Base-by-base conservation (phyloP, 2,113 vertebrate species). In the Onychostoma macrolepis region DNA sequence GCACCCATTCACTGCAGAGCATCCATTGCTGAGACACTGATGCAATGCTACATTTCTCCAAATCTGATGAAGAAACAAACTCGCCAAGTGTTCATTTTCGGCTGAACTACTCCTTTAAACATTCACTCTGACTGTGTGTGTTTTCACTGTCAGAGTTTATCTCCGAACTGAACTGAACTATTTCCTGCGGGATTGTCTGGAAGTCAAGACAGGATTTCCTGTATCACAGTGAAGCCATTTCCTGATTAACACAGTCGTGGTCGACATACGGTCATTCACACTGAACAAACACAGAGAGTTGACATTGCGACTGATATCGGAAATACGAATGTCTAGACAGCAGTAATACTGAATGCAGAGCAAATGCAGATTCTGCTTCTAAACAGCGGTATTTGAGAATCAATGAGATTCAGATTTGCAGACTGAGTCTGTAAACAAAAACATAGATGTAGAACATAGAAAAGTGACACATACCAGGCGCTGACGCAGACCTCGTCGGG, bases 401-500 rank as follows among this genome's bases (percentile, higher is more conserved):
- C 33, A 33, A 1, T 33, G 33, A 33, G 33, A 33, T 53, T 19
- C 17, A 53, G 50, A 53, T 53, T 17, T 53, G 50, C 48, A 53
- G 15, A 53, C 4, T 50, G 48, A 53, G 48, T 53, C 4, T 56
- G 53, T 56, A 56, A 56, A 21, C 53, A 56, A 56, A 53, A 53
- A 56, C 53, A 56, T 21, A 56, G 19, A 21, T 56, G 53, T 56
- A 56, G 0, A 56, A 56, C 15, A 17, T 6, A 56, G 53, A 56
- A 21, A 7, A 21, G 17, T 63, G 63, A 13, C 12, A 1, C 67
- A 93, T 93, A 96, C 96, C 96, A 96, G 76, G 96, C 90, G 0
- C 95, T 94, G 10, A 93, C 95, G 24, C 96, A 97, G 84, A 97
- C 94, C 93, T 97, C 95, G 0, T 58, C 79, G 0, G 80, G 50